Conservation (phyloP, 2,888 invertebrate genomes). For the Lacanobia oleracea region DNA sequence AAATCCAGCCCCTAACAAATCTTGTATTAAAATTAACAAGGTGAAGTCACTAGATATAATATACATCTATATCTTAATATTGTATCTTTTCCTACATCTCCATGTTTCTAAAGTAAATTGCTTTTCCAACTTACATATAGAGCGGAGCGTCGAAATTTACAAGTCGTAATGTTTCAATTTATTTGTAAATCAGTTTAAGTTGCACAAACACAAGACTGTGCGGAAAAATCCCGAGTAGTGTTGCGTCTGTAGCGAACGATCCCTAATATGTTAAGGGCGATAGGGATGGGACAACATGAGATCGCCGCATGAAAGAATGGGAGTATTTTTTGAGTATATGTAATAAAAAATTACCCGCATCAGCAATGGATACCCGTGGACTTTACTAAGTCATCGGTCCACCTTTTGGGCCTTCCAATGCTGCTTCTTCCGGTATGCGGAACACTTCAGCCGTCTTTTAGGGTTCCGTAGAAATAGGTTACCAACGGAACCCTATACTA, state of each 20-base stretch:
- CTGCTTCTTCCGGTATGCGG: too few relatives aligned
- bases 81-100: conserved; percentile 15
- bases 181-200: conserved; percentile 72
- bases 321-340: too few relatives aligned
- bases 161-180: conserved; percentile 72
- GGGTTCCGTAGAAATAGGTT: too few relatives aligned
- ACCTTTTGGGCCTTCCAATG: too few relatives aligned
- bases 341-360: too few relatives aligned
- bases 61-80: not conserved
- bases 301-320: too few relatives aligned
- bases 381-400: too few relatives aligned
- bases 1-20: not conserved
- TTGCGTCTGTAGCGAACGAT: conserved; percentile 76
- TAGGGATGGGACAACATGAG: conserved; percentile 53
- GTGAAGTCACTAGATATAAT: too few relatives aligned
- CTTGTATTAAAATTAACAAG: not conserved
- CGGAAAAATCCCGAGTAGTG: conserved; percentile 75
- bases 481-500: too few relatives aligned
- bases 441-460: too few relatives aligned
- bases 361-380: too few relatives aligned
- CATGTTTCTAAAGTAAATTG: conserved; percentile 40
- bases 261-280: conserved; percentile 77
- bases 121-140: conserved; percentile 46
- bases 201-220: conserved; percentile 66
- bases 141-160: conserved; percentile 48